Evolutionary conservation across 35 echinoderm and acorn worm genomes (phyloP).

Genomic region (Apostichopus parvimensis): DNA sequence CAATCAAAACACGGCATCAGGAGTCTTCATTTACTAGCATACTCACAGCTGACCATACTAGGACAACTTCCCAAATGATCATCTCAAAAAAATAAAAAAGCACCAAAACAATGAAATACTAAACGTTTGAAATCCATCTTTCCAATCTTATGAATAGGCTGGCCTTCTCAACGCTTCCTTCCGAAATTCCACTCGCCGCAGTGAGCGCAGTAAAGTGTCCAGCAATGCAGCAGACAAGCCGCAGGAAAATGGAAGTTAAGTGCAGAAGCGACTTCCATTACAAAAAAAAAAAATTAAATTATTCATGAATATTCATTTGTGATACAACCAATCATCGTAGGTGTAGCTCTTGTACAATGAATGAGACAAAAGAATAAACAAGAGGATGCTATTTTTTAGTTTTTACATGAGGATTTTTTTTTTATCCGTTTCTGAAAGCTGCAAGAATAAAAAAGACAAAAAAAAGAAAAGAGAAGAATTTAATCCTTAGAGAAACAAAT

Average conservation of each 20-base stretch:
- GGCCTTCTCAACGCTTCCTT: constrained; percentile 62
- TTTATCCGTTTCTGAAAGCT: neutral
- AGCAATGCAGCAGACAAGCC: constrained; percentile 23
- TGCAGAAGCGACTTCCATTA: neutral
- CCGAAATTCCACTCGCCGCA: constrained; percentile 65
- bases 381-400: constrained; percentile 2
- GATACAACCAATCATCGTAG: constrained; percentile 5
- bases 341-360: constrained; percentile 31
- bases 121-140: constrained; percentile 14
- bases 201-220: constrained; percentile 62
- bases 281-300: constrained; percentile 12
- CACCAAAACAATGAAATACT: constrained; percentile 12
- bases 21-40: neutral
- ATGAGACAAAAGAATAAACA: neutral
- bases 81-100: neutral
- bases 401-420: constrained; percentile 37
- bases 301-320: constrained; percentile 8
- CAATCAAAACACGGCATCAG: neutral
- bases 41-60: neutral
- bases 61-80: constrained; percentile 20
- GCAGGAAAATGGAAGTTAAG: constrained; percentile 30
- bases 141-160: constrained; percentile 27
- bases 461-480: neutral
- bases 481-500: neutral
- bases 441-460: constrained; percentile 26